phyloP scores from a whole-genome alignment of 2,888 invertebrate species.

The Trachelus iudaicus region DNA sequence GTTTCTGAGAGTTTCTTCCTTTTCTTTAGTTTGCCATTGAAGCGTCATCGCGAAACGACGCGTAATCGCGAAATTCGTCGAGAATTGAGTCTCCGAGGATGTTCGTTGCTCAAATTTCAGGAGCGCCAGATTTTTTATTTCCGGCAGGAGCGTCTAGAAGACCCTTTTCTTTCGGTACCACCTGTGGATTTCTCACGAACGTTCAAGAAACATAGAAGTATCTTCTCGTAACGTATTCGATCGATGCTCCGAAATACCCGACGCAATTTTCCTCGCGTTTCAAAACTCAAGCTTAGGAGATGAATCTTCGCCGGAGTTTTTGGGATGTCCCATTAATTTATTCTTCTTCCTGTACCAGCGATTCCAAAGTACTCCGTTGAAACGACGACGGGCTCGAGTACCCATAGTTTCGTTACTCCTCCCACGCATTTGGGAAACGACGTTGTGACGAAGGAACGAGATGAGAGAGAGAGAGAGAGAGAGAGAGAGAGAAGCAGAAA shows the following conservation, averaged over 20 bases:
- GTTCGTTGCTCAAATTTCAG: background rate
- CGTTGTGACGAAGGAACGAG: background rate
- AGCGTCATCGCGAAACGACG: background rate
- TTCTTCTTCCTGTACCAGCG: background rate
- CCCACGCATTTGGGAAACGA: conserved; percentile 9
- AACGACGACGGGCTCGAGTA: background rate
- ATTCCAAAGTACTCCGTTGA: background rate
- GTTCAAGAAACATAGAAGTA: background rate
- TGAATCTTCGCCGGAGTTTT: background rate
- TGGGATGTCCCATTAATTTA: background rate
- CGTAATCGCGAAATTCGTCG: background rate
- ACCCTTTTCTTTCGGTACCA: background rate
- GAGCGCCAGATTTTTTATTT: background rate
- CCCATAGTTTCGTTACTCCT: conserved; percentile 28
- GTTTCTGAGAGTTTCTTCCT: background rate
- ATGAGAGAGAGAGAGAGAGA: background rate
- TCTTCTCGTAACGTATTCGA: background rate
- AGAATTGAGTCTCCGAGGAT: too few relatives aligned
- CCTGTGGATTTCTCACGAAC: background rate
- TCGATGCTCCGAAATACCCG: background rate
- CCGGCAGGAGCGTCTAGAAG: background rate
- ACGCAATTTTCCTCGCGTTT: background rate
- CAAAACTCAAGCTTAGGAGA: background rate
- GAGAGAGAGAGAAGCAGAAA: background rate
- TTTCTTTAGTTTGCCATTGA: background rate